phyloP scores from a whole-genome alignment of 2,113 vertebrate genomes.

The Potamarius usumacintae region DNA sequence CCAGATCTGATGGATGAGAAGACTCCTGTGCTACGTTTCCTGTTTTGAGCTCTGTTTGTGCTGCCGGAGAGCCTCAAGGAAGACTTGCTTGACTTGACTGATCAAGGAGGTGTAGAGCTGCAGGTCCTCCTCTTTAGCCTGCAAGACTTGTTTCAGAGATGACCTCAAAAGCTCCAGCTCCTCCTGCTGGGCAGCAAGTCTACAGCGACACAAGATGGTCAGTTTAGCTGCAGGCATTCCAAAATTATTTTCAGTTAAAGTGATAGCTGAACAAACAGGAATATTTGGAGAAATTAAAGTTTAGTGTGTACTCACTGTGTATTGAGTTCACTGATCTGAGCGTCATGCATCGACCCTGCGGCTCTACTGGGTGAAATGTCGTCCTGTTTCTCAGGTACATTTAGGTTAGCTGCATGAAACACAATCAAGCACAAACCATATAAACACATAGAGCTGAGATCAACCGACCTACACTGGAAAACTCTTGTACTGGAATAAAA shows the following conservation, averaged over 20 bases:
- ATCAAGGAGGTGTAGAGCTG: slow-evolving; percentile 75
- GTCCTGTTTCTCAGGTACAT: slow-evolving; percentile 13
- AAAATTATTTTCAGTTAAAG: background rate
- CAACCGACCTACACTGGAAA: background rate
- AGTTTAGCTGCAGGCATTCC: background rate
- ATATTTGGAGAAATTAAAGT: background rate
- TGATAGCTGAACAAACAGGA: too few relatives aligned
- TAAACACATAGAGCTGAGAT: background rate
- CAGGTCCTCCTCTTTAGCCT: slow-evolving; percentile 77
- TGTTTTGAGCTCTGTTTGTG: slow-evolving; percentile 67
- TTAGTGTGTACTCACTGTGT: slow-evolving; percentile 57
- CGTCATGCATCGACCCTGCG: slow-evolving; percentile 54
- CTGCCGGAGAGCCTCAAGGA: slow-evolving; percentile 75
- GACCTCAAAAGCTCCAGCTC: slow-evolving; percentile 73
- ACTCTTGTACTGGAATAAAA: background rate
- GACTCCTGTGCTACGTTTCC: slow-evolving; percentile 48
- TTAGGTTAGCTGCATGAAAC: slow-evolving; percentile 57
- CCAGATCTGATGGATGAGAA: background rate
- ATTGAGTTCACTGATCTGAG: slow-evolving; percentile 67
- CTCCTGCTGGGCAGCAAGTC: slow-evolving; percentile 74
- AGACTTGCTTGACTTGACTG: slow-evolving; percentile 78
- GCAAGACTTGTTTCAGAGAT: slow-evolving; percentile 67
- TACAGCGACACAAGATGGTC: slow-evolving; percentile 42
- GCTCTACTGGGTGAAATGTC: slow-evolving; percentile 50
- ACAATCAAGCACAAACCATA: background rate